Conservation (phyloP, 2,888 invertebrate species). For the Crepidodera aurea region DNA sequence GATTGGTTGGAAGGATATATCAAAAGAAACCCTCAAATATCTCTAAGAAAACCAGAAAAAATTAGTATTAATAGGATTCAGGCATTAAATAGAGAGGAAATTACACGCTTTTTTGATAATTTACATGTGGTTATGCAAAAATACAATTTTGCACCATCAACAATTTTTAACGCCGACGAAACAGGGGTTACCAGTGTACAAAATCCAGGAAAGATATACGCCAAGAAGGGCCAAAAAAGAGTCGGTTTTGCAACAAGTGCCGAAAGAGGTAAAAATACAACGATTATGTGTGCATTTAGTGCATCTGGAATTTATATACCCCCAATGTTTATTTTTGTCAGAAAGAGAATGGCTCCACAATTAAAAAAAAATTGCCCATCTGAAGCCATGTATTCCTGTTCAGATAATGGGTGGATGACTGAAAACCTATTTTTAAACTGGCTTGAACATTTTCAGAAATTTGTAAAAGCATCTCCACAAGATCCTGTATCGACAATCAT, state of each 20-base stretch:
- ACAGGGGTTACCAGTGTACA: neutral
- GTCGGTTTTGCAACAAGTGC: too few species aligned
- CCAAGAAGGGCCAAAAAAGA: too few species aligned
- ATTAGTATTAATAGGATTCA: too few species aligned
- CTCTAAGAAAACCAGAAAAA: too few species aligned
- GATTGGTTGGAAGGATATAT: too few species aligned
- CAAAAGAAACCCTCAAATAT: too few species aligned
- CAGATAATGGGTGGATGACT: constrained; percentile 13
- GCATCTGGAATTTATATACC: constrained; percentile 3
- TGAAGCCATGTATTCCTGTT: constrained; percentile 5
- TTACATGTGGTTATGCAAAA: constrained; percentile 2
- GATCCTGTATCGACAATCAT: constrained; percentile 17
- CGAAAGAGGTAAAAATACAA: too few species aligned
- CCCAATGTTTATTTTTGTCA: constrained; percentile 24
- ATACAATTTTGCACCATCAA: constrained; percentile 3
- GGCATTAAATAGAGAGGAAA: too few species aligned
- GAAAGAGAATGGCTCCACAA: constrained; percentile 10
- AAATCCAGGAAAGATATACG: constrained; percentile 6
- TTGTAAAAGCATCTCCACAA: constrained; percentile 10
- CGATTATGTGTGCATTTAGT: too few species aligned
- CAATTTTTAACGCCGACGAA: constrained; percentile 5
- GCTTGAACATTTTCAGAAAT: constrained; percentile 14
- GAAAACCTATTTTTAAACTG: constrained; percentile 20
- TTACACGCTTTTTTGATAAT: constrained; percentile 3
- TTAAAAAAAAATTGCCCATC: constrained; percentile 2